phyloP scores from a whole-genome alignment of 2,113 vertebrate genomes.

The Neogobius melanostomus region DNA sequence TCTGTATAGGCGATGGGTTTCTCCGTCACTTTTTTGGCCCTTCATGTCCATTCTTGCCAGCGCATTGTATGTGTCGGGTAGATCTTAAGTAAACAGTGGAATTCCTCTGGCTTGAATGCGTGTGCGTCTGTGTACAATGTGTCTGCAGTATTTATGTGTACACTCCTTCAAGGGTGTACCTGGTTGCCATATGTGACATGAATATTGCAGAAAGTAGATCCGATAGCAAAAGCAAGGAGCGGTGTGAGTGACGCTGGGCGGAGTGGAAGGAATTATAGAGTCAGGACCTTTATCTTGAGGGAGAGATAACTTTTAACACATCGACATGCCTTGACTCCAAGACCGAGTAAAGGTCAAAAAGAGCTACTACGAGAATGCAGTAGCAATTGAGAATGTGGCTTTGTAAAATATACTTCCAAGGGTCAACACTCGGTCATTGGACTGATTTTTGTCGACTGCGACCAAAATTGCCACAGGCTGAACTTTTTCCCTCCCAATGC shows the following conservation, averaged over 20 bases:
- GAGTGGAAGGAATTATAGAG: constrained; percentile 33
- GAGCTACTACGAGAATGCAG: constrained; percentile 30
- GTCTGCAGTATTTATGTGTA: neutral
- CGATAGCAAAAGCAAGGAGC: neutral
- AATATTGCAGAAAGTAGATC: constrained; percentile 18
- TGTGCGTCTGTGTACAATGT: constrained; percentile 2
- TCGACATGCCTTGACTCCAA: constrained; percentile 38
- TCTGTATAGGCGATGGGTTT: constrained; percentile 11
- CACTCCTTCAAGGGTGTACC: constrained; percentile 7
- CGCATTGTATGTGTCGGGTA: constrained; percentile 27
- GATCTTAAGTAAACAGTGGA: constrained; percentile 55
- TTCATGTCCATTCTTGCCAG: constrained; percentile 8
- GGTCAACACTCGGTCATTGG: neutral
- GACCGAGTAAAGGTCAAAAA: constrained; percentile 37
- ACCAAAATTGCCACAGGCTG: too few relatives aligned
- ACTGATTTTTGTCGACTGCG: too few relatives aligned
- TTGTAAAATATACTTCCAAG: constrained; percentile 12
- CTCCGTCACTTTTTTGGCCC: constrained; percentile 30
- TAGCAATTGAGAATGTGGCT: constrained; percentile 20
- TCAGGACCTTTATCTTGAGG: constrained; percentile 46
- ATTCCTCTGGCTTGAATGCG: constrained; percentile 37
- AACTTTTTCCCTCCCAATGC: too few relatives aligned
- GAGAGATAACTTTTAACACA: constrained; percentile 36
- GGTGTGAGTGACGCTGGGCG: constrained; percentile 17
- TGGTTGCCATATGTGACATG: constrained; percentile 24